These are phyloP conservation scores for Microcebus ravelobensis DNA, from an alignment of 2,113 vertebrate species.

Conservation along the genomic window DNA sequence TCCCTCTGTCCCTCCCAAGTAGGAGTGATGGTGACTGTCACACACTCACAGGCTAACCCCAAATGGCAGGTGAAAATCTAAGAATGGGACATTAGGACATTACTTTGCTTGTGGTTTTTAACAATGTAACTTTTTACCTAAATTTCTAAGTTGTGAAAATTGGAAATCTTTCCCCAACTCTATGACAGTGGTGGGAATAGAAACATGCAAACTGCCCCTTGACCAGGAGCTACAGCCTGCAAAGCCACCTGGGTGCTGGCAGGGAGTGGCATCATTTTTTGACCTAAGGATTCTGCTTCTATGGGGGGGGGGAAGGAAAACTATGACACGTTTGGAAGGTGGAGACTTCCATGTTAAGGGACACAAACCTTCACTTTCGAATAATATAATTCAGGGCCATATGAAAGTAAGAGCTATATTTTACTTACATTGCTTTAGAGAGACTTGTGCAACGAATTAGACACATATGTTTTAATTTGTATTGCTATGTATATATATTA, in stretches of 20 bases:
- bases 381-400: neutral
- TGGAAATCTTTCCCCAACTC: neutral
- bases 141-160: neutral
- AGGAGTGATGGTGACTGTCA: neutral
- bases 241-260: too few relatives aligned
- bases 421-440: neutral
- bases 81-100: neutral
- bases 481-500: neutral
- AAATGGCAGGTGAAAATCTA: neutral
- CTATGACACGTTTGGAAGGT: accelerated
- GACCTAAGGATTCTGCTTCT: neutral
- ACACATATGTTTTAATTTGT: neutral
- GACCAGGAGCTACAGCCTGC: neutral
- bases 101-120: neutral
- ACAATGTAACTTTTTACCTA: neutral
- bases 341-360: accelerated
- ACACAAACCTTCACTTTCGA: neutral
- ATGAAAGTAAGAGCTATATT: neutral
- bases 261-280: accelerated
- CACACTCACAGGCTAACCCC: neutral
- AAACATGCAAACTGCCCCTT: accelerated
- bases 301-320: neutral
- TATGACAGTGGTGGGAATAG: neutral
- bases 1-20: neutral
- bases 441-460: neutral